phyloP scores from a whole-genome alignment of 2,888 invertebrate species.

The Beris chalybata region DNA sequence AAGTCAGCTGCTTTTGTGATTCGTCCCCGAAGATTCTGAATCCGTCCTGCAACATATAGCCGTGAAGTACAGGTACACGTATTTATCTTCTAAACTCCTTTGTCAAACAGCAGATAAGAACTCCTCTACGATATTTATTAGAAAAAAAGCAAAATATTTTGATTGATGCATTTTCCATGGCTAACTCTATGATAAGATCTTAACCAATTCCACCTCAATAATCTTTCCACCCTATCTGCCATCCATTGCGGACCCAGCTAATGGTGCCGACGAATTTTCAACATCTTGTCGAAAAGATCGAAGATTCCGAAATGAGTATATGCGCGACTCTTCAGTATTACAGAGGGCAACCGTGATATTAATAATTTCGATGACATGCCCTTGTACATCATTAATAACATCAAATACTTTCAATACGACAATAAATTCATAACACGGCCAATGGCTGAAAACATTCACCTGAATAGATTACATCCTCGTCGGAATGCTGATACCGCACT shows the following conservation, averaged over 20 bases:
- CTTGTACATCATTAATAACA: slow-evolving; percentile 40
- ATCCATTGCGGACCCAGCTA: too few species aligned
- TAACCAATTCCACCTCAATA: not conserved
- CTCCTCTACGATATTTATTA: too few species aligned
- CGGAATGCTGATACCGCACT: slow-evolving; percentile 19
- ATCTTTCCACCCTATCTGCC: too few species aligned
- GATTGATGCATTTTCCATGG: too few species aligned
- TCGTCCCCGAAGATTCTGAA: too few species aligned
- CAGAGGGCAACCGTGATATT: slow-evolving; percentile 25
- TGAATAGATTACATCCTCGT: slow-evolving; percentile 27
- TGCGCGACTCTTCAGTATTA: not conserved
- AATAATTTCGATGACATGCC: slow-evolving; percentile 39
- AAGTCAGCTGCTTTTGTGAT: too few species aligned
- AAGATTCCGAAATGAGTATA: not conserved
- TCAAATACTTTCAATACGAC: slow-evolving; percentile 35
- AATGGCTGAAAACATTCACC: slow-evolving; percentile 21
- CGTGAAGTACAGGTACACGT: too few species aligned
- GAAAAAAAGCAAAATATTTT: too few species aligned
- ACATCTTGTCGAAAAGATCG: not conserved
- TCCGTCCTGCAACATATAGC: too few species aligned
- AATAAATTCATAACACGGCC: slow-evolving; percentile 34
- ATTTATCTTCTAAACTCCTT: too few species aligned
- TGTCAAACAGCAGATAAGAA: too few species aligned
- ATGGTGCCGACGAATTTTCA: not conserved
- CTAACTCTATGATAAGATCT: slow-evolving; percentile 2